These are phyloP conservation scores for Calliopsis andreniformis DNA, from an alignment of 1,140 invertebrate species.

Conservation along the genomic window DNA sequence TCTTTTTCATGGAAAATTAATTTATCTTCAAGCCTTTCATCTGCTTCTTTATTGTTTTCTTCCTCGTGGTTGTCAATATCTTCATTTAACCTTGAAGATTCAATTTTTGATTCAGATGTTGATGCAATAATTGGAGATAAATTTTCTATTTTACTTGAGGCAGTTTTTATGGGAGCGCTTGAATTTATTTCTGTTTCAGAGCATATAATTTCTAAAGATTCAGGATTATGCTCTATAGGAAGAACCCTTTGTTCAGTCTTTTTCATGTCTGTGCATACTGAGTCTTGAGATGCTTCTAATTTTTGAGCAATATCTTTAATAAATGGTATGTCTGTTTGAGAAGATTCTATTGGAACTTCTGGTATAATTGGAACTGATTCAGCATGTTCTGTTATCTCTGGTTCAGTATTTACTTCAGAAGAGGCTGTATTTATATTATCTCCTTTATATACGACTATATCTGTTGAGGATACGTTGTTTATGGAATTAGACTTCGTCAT, in stretches of 20 bases:
- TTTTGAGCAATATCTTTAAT: not conserved
- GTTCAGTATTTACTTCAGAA: not conserved
- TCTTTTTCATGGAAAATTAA: not conserved
- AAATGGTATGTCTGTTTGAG: not conserved
- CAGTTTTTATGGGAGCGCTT: constrained; percentile 19
- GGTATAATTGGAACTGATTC: not conserved
- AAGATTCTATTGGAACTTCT: not conserved
- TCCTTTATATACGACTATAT: not conserved
- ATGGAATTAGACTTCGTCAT: not conserved
- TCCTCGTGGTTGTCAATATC: not conserved
- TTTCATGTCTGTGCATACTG: not conserved
- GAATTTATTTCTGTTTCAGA: not conserved
- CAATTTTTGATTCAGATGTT: not conserved
- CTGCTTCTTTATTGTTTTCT: constrained; percentile 7
- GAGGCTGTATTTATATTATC: not conserved
- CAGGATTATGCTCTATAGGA: not conserved
- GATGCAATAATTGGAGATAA: not conserved
- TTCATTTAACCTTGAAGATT: not conserved
- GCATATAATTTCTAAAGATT: not conserved
- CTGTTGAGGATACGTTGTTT: not conserved
- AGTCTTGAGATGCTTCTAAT: not conserved
- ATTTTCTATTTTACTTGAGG: constrained; percentile 1
- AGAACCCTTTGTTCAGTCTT: not conserved
- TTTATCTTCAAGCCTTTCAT: not conserved
- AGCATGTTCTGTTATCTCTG: not conserved